Percentiles rank a stretch among this genome's conserved stretches.
phyloP scores from a whole-genome alignment of 2,797 vertebrate genomes.

The Catostomus latipinnis region DNA sequence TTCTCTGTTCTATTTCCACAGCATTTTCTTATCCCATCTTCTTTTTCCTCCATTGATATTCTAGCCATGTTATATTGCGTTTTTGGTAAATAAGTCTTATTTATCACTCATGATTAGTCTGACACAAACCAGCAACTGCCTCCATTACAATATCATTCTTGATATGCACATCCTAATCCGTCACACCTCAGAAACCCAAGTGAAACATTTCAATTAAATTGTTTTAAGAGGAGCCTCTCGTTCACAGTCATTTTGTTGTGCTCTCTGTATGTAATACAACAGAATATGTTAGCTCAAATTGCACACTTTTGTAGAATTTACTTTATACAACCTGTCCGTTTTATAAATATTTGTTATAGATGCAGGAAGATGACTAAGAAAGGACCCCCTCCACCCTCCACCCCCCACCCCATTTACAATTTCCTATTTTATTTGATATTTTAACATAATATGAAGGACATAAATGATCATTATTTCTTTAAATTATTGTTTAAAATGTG shows the following conservation, averaged over 20 bases:
- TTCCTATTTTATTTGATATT: too few species aligned
- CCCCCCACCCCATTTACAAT: too few species aligned
- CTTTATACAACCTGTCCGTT: too few species aligned
- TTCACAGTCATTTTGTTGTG: not conserved
- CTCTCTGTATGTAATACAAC: not conserved
- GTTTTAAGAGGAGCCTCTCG: not conserved
- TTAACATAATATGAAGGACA: too few species aligned
- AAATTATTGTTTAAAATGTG: too few species aligned
- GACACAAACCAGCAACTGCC: not conserved
- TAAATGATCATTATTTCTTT: too few species aligned
- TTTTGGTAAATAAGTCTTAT: constrained; percentile 17
- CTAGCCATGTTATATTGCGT: not conserved
- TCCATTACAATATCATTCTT: constrained; percentile 6
- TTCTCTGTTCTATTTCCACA: not conserved
- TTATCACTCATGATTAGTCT: constrained; percentile 23
- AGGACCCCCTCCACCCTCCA: too few species aligned
- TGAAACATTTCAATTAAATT: not conserved
- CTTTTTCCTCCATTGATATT: constrained; percentile 12
- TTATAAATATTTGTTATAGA: too few species aligned
- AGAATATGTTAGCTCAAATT: not conserved
- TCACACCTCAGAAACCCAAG: not conserved
- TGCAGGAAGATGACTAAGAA: too few species aligned
- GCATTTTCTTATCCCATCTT: not conserved
- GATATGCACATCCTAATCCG: constrained; percentile 14
- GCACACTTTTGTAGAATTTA: too few species aligned